Conservation (phyloP, 2,888 invertebrate species). For the Plebejus melissa region DNA sequence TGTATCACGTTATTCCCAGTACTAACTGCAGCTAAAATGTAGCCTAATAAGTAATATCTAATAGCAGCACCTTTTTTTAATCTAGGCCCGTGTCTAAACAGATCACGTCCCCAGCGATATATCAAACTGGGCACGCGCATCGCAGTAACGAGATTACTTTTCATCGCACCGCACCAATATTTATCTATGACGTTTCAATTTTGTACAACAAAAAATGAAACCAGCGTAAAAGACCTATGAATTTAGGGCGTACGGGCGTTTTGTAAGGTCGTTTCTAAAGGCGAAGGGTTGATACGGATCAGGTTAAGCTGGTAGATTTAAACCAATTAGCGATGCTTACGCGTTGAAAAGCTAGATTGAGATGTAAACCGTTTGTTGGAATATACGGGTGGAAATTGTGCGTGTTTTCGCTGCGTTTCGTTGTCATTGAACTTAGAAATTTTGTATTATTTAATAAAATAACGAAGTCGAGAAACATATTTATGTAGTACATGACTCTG, state of each 20-base stretch:
- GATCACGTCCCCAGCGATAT: conserved; percentile 18
- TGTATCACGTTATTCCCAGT: too few species aligned
- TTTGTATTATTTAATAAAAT: too few species aligned
- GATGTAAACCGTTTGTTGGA: conserved; percentile 45
- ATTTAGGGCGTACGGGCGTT: conserved; percentile 27
- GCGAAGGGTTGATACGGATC: conserved; percentile 39
- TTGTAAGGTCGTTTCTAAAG: conserved; percentile 31
- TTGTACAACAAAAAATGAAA: conserved; percentile 50
- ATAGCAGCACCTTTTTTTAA: background rate
- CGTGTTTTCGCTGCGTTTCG: background rate
- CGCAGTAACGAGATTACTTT: conserved; percentile 66
- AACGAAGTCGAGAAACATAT: too few species aligned
- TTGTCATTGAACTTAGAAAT: background rate
- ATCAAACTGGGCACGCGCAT: conserved; percentile 51
- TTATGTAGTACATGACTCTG: background rate
- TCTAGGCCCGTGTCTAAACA: conserved; percentile 6
- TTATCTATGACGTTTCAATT: conserved; percentile 69
- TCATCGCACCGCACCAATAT: conserved; percentile 59
- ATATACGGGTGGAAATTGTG: conserved; percentile 41
- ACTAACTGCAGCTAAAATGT: too few species aligned
- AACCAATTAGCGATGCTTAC: conserved; percentile 77
- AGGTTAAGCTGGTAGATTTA: conserved; percentile 57
- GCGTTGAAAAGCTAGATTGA: conserved; percentile 56
- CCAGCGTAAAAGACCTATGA: conserved; percentile 43
- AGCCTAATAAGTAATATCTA: background rate